Evolutionary conservation across 2,797 vertebrate genomes (phyloP), one percentile per base, ranked within the genome.

Genomic region (Cephalopachus bancanus): DNA sequence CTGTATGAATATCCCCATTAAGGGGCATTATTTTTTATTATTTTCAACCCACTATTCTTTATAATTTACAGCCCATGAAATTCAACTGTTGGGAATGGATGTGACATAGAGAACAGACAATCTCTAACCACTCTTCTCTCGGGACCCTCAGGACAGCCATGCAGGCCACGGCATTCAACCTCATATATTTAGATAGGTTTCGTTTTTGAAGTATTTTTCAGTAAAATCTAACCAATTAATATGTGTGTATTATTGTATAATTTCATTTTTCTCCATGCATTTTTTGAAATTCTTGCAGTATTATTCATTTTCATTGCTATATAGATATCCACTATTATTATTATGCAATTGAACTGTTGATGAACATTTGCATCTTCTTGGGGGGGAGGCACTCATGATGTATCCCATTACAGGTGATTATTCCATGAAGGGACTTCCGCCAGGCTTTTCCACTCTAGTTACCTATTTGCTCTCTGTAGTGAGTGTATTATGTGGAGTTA

Each of bases 401-500:
- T 26, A 33, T 22, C 4, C 4, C 16, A 6, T 22, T 51, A 28
- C 5, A 37, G 11, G 26, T 20, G 51, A 67, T 22, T 59, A 20
- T 28, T 65, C 4, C 7, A 55, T 30, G 10, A 26, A 28, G 28
- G 12, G 10, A 2, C 30, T 51, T 37, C 10, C 19, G 3, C 28
- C 53, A 33, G 55, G 24, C 30, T 28, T 75, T 1, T 15, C n/a
- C 0, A 7, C 2, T 49, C 49, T 44, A 44, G 59, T 33, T 10
- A 26, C 33, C 33, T 26, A 62, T 83, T 74, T 81, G 57, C 14
- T n/a, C 33, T 55, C 49, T 53, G 49, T 7, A 7, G 49, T n/a
- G 33, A 55, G 62, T 57, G 10, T 3, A 0, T 20, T 20, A 3
- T 22, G 14, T 0, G 0, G 10, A 24, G 7, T 67, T 57, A 26